A percentile compares a stretch with the other conserved stretches of the same genome.
Evolutionary conservation across 2,113 vertebrate species (phyloP).

Genomic region (Notiomystis cincta): DNA sequence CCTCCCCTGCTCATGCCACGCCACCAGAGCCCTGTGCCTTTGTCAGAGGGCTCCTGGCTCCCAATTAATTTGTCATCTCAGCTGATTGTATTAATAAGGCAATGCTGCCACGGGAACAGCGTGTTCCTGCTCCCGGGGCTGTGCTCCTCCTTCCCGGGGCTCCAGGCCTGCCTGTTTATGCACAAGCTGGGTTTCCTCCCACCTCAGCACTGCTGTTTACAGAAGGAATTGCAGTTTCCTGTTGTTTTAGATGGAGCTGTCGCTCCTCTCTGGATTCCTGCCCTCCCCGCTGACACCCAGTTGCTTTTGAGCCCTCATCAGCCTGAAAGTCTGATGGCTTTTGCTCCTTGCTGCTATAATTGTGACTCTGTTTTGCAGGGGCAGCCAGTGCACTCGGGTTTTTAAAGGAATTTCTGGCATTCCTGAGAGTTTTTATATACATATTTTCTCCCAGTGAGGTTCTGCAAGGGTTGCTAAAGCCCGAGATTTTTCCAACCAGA

Average conservation of each 20-base stretch:
- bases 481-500: background rate
- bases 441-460: background rate
- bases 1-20: background rate
- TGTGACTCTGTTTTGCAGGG: background rate
- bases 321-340: background rate
- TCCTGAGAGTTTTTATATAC: background rate
- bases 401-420: background rate
- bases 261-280: background rate
- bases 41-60: background rate
- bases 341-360: background rate
- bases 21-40: background rate
- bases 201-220: conserved; percentile 38
- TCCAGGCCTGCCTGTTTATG: conserved; percentile 34
- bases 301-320: background rate
- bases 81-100: background rate
- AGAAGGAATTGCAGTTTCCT: conserved; percentile 37
- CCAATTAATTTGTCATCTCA: background rate
- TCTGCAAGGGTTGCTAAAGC: background rate
- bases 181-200: conserved; percentile 13
- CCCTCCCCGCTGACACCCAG: background rate
- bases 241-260: conserved; percentile 47
- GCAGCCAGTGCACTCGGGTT: background rate
- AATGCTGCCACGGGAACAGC: background rate
- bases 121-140: background rate
- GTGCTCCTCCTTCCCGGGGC: background rate